Evolutionary conservation across 2,797 vertebrate species (phyloP).

Genomic region (Nannoperca australis): DNA sequence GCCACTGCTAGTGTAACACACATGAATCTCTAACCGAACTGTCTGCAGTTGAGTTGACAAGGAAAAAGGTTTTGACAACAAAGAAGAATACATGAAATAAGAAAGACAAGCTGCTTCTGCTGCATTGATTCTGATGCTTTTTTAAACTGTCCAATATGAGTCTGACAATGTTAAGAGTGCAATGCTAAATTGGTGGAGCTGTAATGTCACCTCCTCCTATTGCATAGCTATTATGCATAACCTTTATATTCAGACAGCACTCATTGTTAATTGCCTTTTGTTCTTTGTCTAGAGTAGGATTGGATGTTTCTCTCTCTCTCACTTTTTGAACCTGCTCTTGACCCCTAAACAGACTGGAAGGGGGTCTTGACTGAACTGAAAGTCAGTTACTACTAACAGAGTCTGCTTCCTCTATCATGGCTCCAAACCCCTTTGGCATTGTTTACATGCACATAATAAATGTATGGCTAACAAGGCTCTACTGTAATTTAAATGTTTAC

Average conservation of each 20-base stretch:
- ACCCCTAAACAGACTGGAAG: neutral
- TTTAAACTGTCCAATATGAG: neutral
- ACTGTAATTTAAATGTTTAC: neutral
- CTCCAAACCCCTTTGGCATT: neutral
- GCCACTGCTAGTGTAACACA: too few species aligned
- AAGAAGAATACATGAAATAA: neutral
- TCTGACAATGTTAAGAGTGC: too few species aligned
- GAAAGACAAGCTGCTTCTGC: neutral
- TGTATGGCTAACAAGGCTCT: too few species aligned
- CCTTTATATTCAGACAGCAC: too few species aligned
- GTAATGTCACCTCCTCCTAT: neutral
- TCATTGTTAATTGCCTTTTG: neutral
- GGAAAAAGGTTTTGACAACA: too few species aligned
- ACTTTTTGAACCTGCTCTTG: neutral
- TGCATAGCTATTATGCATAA: neutral
- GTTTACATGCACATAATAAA: conserved; percentile 5
- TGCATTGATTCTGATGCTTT: neutral
- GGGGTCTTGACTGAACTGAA: neutral
- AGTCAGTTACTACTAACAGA: neutral
- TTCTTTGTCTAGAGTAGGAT: neutral
- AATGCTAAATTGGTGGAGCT: neutral
- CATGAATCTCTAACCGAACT: too few species aligned
- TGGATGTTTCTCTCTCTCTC: too few species aligned
- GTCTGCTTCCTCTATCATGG: conserved; percentile 7
- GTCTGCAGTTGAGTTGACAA: too few species aligned